phyloP scores from a whole-genome alignment of 2,888 invertebrate genomes.

The Hipparchia sbordonii region DNA sequence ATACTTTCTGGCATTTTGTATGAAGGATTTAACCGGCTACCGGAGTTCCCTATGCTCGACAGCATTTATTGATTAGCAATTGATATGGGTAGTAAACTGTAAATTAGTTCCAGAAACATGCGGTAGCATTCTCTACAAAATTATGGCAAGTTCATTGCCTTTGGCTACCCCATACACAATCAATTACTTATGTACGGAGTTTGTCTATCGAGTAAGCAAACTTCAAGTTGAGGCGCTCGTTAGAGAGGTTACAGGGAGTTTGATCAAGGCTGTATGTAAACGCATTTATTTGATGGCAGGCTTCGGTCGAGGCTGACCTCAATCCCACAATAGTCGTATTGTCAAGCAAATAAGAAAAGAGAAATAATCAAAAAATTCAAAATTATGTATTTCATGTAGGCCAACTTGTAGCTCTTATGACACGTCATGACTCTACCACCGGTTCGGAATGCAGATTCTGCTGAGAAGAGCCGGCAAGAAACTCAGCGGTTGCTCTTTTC shows the following conservation, averaged over 20 bases:
- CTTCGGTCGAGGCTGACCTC: background rate
- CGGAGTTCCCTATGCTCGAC: too few species aligned
- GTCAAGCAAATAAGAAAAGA: too few species aligned
- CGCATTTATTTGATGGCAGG: background rate
- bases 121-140: background rate
- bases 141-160: constrained; percentile 9
- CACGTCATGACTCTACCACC: too few species aligned
- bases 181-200: constrained; percentile 10
- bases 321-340: background rate
- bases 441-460: too few species aligned
- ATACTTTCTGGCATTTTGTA: too few species aligned
- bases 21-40: too few species aligned
- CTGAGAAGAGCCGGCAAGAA: too few species aligned
- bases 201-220: background rate
- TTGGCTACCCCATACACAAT: constrained; percentile 11
- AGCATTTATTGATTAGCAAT: too few species aligned
- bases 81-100: background rate
- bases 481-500: too few species aligned
- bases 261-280: background rate
- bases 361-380: too few species aligned
- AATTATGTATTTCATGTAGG: too few species aligned
- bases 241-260: background rate
- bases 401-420: too few species aligned
- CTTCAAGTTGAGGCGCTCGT: background rate
- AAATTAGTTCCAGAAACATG: constrained; percentile 13